These are phyloP conservation scores for Nothocercus julius DNA, from an alignment of 2,113 vertebrate species.

Conservation along the genomic window DNA sequence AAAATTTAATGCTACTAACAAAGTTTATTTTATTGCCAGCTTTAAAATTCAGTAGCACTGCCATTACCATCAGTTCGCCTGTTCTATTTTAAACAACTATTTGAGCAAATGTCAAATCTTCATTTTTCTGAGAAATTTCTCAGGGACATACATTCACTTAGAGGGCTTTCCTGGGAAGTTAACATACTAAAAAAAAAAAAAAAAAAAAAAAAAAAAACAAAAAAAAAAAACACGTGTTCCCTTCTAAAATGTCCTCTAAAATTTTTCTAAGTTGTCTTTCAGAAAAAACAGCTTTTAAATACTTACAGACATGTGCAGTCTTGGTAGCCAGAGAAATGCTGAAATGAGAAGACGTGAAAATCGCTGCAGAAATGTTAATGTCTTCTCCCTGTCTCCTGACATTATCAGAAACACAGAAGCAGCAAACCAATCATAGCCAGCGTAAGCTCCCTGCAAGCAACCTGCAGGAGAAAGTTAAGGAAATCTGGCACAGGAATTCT, in stretches of 20 bases:
- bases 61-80: neutral
- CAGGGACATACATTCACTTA: neutral
- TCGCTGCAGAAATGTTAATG: constrained; percentile 81
- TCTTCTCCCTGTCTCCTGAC: constrained; percentile 82
- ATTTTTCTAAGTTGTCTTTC: neutral
- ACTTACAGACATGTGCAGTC: constrained; percentile 89
- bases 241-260: neutral
- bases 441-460: constrained; percentile 76
- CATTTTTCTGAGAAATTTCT: neutral
- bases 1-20: constrained; percentile 6
- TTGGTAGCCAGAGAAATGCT: constrained; percentile 90
- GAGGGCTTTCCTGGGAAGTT: neutral
- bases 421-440: constrained; percentile 91
- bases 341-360: constrained; percentile 87
- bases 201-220: neutral
- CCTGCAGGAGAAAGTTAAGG: constrained; percentile 83
- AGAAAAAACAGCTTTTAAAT: constrained; percentile 13
- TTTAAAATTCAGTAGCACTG: constrained; percentile 38
- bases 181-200: neutral
- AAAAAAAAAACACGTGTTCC: neutral
- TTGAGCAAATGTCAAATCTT: constrained; percentile 1
- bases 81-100: neutral
- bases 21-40: neutral
- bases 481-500: constrained; percentile 5
- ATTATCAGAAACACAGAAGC: constrained; percentile 91